Evolutionary conservation across 2,888 invertebrate genomes (phyloP).

Genomic region (Nudaria mundana): DNA sequence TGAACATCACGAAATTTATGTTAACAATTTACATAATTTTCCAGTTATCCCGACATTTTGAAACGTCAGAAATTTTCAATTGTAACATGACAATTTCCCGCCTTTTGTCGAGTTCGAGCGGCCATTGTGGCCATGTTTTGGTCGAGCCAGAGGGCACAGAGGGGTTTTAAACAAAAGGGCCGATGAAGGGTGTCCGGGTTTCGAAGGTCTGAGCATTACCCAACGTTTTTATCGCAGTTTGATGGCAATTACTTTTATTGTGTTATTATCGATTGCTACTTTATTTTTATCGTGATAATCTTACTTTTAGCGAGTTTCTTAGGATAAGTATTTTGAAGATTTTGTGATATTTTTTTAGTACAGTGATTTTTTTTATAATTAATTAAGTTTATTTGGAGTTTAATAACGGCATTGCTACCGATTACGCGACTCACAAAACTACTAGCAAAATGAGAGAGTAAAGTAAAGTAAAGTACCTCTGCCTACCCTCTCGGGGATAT

Average conservation of each 20-base stretch:
- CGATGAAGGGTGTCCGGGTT: conserved; percentile 2
- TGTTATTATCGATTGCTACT: conserved; percentile 24
- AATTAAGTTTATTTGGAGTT: background rate
- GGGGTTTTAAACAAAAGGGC: conserved; percentile 27
- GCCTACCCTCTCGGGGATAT: no score
- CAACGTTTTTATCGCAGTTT: conserved; percentile 20
- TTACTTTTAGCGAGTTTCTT: conserved; percentile 10
- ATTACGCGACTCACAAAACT: no score
- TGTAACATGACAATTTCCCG: conserved; percentile 38
- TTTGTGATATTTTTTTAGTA: background rate
- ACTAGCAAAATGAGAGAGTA: no score
- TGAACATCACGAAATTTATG: no score
- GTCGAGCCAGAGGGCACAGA: conserved; percentile 14
- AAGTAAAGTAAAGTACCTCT: no score
- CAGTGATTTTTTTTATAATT: background rate
- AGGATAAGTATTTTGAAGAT: background rate
- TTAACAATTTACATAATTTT: conserved; percentile 9
- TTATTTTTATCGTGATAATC: conserved; percentile 23
- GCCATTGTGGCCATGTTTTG: conserved; percentile 38
- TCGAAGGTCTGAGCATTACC: conserved; percentile 14
- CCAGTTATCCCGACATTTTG: conserved; percentile 9
- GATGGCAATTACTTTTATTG: conserved; percentile 27
- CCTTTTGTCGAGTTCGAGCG: conserved; percentile 33
- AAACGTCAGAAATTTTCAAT: conserved; percentile 19
- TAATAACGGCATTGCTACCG: no score